Evolutionary conservation across 2,797 vertebrate species (phyloP).

Genomic region (Sciaenops ocellatus): DNA sequence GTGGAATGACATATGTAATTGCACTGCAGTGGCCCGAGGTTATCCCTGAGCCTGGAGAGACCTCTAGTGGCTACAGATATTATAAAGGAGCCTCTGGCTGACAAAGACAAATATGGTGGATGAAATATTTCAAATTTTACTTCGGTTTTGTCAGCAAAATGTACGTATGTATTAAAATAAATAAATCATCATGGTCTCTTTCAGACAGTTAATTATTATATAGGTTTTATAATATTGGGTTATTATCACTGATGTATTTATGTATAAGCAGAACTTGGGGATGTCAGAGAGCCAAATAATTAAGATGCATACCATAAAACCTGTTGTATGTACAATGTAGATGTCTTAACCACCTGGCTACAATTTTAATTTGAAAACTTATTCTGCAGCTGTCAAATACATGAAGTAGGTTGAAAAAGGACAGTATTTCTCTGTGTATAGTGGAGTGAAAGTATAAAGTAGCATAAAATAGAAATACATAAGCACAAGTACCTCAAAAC

Average conservation of each 20-base stretch:
- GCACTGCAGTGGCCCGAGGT: slow-evolving; percentile 24
- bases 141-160: background rate
- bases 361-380: background rate
- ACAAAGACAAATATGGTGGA: slow-evolving; percentile 5
- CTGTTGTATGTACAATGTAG: background rate
- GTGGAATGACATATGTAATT: slow-evolving; percentile 9
- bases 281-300: background rate
- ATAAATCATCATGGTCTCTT: background rate
- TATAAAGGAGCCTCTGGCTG: background rate
- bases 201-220: background rate
- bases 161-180: background rate
- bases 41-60: slow-evolving; percentile 65
- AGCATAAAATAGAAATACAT: background rate
- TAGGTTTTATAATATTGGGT: background rate
- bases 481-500: background rate
- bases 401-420: background rate
- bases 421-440: background rate
- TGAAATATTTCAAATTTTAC: background rate
- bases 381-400: background rate
- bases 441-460: background rate
- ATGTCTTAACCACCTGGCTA: background rate
- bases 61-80: slow-evolving; percentile 78
- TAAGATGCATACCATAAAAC: background rate
- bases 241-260: background rate
- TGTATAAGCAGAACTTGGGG: background rate